Conservation (phyloP, 2,113 vertebrate genomes). For the Cephalophus harveyi region DNA sequence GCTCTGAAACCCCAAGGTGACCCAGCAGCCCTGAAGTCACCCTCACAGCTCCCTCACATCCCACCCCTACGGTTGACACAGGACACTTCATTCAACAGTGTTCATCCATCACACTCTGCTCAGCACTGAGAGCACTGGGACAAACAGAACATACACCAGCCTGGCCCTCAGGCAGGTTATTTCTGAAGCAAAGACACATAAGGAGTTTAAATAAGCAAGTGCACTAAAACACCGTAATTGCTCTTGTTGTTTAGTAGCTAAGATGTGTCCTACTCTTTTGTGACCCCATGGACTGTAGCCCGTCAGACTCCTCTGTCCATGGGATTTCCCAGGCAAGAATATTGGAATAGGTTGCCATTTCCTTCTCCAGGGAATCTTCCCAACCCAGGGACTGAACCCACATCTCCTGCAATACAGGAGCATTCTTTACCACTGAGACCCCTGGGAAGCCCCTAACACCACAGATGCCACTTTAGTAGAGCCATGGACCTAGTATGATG, state of each 20-base stretch:
- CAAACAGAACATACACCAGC: neutral
- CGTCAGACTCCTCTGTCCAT: neutral
- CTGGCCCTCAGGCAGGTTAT: neutral
- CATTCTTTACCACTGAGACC: neutral
- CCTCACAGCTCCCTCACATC: neutral
- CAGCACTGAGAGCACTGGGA: neutral
- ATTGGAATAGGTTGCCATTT: neutral
- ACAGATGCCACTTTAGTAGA: neutral
- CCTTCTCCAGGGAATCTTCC: neutral
- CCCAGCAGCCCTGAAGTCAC: neutral
- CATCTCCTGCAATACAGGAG: neutral
- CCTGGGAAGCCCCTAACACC: neutral
- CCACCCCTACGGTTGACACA: neutral
- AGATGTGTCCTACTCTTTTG: neutral
- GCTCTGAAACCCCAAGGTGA: conserved; percentile 53
- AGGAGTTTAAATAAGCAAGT: neutral
- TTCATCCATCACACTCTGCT: neutral
- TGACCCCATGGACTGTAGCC: neutral
- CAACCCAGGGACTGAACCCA: neutral
- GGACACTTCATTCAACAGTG: neutral
- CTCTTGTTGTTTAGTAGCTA: neutral
- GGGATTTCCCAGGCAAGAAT: neutral
- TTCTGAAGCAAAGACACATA: neutral
- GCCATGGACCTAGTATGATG: neutral
- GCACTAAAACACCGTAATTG: neutral